phyloP scores from a whole-genome alignment of 2,888 invertebrate genomes.

The Pyrrhosoma nymphula region DNA sequence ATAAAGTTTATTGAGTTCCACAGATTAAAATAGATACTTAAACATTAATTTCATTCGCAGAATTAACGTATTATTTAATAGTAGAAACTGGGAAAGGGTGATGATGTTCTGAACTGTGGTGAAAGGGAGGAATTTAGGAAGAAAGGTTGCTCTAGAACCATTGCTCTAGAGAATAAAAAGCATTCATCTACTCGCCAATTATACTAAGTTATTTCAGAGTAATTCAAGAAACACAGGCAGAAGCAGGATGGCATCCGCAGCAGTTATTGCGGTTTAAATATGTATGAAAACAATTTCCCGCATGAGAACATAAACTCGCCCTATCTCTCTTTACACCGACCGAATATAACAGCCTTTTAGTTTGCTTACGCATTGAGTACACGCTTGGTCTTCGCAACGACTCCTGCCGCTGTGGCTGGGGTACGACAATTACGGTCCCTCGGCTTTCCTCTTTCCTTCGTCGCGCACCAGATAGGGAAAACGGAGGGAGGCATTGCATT shows the following conservation, averaged over 20 bases:
- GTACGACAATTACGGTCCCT: not conserved
- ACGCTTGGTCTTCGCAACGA: not conserved
- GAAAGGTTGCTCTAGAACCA: too few relatives aligned
- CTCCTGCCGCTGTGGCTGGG: not conserved
- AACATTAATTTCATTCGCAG: not conserved
- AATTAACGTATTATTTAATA: too few relatives aligned
- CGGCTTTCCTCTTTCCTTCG: not conserved
- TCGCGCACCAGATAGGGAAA: not conserved
- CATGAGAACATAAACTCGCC: not conserved
- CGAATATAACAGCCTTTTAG: not conserved
- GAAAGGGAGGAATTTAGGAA: too few relatives aligned
- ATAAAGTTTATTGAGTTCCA: not conserved
- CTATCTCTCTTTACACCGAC: not conserved
- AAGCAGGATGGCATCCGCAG: too few relatives aligned
- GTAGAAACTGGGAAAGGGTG: too few relatives aligned
- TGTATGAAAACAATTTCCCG: not conserved
- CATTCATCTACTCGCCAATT: too few relatives aligned
- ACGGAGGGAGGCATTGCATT: not conserved
- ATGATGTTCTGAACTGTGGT: too few relatives aligned
- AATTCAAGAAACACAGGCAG: too few relatives aligned
- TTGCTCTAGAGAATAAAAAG: too few relatives aligned
- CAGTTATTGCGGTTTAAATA: not conserved
- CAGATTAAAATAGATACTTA: not conserved
- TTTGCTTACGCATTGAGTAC: not conserved
- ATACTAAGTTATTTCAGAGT: too few relatives aligned